Evolutionary conservation across 1,140 invertebrate species (phyloP).

Genomic region (Platorchestia sp.): DNA sequence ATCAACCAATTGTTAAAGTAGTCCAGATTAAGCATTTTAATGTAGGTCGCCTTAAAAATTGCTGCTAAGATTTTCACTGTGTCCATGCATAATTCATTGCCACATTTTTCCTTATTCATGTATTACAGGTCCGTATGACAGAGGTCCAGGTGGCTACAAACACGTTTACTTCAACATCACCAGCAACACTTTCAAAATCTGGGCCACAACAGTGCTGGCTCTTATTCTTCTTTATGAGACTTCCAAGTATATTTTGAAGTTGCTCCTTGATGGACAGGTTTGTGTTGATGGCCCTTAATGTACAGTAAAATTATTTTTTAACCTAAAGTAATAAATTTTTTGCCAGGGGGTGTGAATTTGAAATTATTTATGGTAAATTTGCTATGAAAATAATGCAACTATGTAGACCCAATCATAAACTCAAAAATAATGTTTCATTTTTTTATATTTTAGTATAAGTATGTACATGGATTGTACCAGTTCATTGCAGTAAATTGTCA

Average conservation of each 20-base stretch:
- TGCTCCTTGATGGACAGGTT: conserved; percentile 73
- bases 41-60: no score
- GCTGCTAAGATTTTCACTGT: no score
- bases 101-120: no score
- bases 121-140: conserved; percentile 79
- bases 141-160: conserved; percentile 81
- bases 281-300: background rate
- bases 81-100: no score
- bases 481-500: no score
- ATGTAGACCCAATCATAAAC: no score
- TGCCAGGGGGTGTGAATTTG: background rate
- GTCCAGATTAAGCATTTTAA: no score
- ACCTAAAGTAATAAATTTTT: background rate
- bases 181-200: conserved; percentile 82
- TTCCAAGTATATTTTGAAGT: conserved; percentile 76
- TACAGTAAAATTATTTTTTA: background rate
- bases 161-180: conserved; percentile 89
- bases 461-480: no score
- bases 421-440: no score
- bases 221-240: conserved; percentile 81
- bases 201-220: conserved; percentile 79
- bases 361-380: background rate
- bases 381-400: no score
- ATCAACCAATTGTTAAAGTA: no score
- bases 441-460: no score